Evolutionary conservation across 2,888 invertebrate species (phyloP), one percentile per base, ranked within the genome.

Genomic region (Nephrotoma appendiculata): DNA sequence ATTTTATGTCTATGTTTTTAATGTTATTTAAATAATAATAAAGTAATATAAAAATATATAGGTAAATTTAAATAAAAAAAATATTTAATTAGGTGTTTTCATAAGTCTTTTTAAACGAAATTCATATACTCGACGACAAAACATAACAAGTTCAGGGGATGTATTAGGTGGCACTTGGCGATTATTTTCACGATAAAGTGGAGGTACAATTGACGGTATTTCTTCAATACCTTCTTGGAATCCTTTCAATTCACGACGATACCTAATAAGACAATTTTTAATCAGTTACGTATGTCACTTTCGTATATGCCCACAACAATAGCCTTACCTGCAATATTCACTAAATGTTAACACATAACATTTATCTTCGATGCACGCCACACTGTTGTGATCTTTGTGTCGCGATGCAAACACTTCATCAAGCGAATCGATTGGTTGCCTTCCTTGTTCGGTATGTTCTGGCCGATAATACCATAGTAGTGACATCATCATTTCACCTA

Each of bases 401-500:
- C 97, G 95, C 41, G 98, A 98, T 84, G 99, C 98, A 92, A 98
- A 99, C 87, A 99, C 96, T 92, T 99, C 99, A 90, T 97, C 97
- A 11, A 95, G 94, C 90, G 96, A 95, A 91, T 98, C 97, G 86
- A 93, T 94, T 15, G 95, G 93, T 89, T 95, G 94, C 44, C 97
- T 94, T 41, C 98, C 98, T 90, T 95, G 95, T 90, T 98, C 98
- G 15, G 98, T 98, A 92, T 99, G 98, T 92, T 99, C 99, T 0
- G 98, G 98, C 89, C 98, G 95, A 92, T 99, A 99, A 93, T 98
- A 99, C 99, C 99, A 99, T 88, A 98, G 93, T 87, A 99, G 92
- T 4, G 98, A 98, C 93, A 98, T 96, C 98, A 98, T 98, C 98
- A 98, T 98, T 92, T 98, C 98, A 87, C 97, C 98, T 98, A 91